These are phyloP conservation scores for Allacma fusca DNA, from an alignment of 2,888 invertebrate genomes.

Conservation along the genomic window DNA sequence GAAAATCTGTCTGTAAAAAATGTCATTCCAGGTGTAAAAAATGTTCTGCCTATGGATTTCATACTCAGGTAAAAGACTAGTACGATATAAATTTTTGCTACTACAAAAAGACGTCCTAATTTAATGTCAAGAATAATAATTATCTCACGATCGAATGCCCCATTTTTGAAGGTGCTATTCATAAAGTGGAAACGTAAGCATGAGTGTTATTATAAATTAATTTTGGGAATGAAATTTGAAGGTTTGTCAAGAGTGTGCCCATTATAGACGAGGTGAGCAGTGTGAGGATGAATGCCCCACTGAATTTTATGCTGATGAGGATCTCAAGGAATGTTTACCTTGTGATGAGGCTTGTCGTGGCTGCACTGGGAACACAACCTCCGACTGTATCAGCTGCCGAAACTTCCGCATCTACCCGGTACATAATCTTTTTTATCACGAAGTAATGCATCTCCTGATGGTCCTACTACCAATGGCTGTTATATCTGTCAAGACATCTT, in stretches of 20 bases:
- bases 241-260: constrained; percentile 86
- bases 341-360: constrained; percentile 83
- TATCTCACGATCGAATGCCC: too few species aligned
- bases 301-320: constrained; percentile 83
- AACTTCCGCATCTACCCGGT: constrained; percentile 76
- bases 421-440: not conserved
- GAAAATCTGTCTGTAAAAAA: constrained; percentile 86
- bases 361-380: constrained; percentile 79
- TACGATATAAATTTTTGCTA: too few species aligned
- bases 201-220: too few species aligned
- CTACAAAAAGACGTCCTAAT: not conserved
- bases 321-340: constrained; percentile 68
- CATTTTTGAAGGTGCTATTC: too few species aligned
- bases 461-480: not conserved
- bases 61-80: constrained; percentile 69
- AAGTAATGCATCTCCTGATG: not conserved
- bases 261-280: constrained; percentile 85
- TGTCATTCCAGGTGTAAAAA: constrained; percentile 89
- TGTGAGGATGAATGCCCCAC: constrained; percentile 82
- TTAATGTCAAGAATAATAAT: not conserved
- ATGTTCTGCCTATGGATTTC: constrained; percentile 88
- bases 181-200: too few species aligned
- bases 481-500: not conserved
- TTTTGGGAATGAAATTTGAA: constrained; percentile 21
- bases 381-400: constrained; percentile 79